Percentiles rank a stretch among this genome's conserved stretches.
These are phyloP conservation scores for Pecten maximus DNA, from an alignment of 2,888 invertebrate genomes.

Conservation along the genomic window DNA sequence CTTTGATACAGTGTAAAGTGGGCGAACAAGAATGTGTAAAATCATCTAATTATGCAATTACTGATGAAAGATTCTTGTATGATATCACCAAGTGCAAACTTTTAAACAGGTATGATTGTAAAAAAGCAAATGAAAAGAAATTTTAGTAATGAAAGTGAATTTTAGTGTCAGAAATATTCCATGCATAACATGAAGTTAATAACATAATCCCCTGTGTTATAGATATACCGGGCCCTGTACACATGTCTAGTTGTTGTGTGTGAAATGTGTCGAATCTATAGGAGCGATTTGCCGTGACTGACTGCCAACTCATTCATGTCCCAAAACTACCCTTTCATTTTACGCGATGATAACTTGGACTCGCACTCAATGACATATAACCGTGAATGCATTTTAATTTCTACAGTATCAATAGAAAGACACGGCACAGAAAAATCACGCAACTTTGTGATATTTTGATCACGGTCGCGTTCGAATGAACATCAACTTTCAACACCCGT, in stretches of 20 bases:
- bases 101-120: constrained; percentile 20
- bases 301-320: constrained; percentile 6
- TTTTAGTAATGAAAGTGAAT: constrained; percentile 6
- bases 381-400: constrained; percentile 32
- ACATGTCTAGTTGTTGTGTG: neutral
- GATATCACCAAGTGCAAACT: neutral
- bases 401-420: neutral
- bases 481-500: constrained; percentile 32
- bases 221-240: neutral
- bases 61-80: neutral
- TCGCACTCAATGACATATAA: constrained; percentile 29
- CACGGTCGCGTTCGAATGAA: constrained; percentile 35
- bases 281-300: neutral
- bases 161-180: constrained; percentile 9
- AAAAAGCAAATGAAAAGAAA: constrained; percentile 31
- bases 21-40: constrained; percentile 1
- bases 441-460: constrained; percentile 35
- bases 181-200: constrained; percentile 21
- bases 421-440: neutral
- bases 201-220: neutral
- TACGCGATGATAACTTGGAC: neutral
- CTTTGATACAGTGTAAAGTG: neutral
- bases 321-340: neutral
- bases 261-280: neutral
- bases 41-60: constrained; percentile 7